These are phyloP conservation scores for Brachystomella parvula DNA, from an alignment of 1,140 invertebrate genomes.

Conservation along the genomic window DNA sequence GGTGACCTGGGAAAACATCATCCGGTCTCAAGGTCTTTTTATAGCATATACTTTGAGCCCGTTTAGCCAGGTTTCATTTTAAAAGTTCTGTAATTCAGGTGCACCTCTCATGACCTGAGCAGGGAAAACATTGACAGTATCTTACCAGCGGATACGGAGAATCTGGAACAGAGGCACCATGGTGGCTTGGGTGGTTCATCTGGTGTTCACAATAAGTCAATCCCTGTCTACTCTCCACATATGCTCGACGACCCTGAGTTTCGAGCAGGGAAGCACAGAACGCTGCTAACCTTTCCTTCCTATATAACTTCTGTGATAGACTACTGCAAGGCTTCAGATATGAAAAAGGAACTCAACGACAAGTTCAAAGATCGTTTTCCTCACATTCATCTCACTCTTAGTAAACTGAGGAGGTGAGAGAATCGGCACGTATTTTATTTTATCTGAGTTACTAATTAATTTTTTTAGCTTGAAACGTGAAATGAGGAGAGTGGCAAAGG, in stretches of 20 bases:
- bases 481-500: conserved; percentile 86
- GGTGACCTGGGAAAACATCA: neutral
- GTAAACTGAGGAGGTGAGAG: conserved; percentile 82
- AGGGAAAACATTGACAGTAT: neutral
- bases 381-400: conserved; percentile 87
- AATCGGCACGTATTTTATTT: no score
- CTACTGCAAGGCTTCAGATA: conserved; percentile 89
- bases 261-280: conserved; percentile 81
- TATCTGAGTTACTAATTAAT: conserved; percentile 23
- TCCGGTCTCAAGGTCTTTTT: neutral
- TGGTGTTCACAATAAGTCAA: conserved; percentile 42
- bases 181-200: conserved; percentile 16
- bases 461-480: conserved; percentile 78
- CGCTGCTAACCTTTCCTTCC: conserved; percentile 85
- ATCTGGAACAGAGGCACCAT: neutral
- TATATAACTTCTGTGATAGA: conserved; percentile 96
- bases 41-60: neutral
- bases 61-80: neutral
- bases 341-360: conserved; percentile 96
- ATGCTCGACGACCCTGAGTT: conserved; percentile 90
- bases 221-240: conserved; percentile 67
- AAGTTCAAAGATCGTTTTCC: conserved; percentile 95
- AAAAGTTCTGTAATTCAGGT: neutral
- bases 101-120: neutral
- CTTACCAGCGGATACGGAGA: neutral